Evolutionary conservation across 1,140 invertebrate species (phyloP).

Genomic region (Drosophila lini): DNA sequence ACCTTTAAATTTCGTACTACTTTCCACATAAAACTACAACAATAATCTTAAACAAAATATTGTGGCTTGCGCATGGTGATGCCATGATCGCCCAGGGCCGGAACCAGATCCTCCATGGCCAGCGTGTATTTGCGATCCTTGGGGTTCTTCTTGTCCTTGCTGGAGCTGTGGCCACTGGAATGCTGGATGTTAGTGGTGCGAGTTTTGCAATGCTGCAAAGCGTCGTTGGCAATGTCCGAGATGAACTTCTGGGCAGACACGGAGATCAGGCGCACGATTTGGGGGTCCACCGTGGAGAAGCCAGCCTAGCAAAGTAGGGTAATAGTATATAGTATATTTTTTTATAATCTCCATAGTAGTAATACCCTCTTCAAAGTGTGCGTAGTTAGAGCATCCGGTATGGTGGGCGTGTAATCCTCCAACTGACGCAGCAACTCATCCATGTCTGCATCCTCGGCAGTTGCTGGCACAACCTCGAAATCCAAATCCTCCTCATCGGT

Average conservation of each 20-base stretch:
- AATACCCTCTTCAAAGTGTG: constrained; percentile 89
- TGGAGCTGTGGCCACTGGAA: constrained; percentile 78
- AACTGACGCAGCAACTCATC: constrained; percentile 87
- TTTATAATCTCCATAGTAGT: too few species aligned
- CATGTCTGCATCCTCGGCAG: constrained; percentile 53
- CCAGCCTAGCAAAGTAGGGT: constrained; percentile 86
- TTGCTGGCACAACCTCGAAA: constrained; percentile 52
- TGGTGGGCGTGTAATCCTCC: constrained; percentile 90
- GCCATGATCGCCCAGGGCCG: constrained; percentile 97
- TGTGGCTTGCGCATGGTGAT: constrained; percentile 97
- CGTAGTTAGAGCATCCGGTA: constrained; percentile 89
- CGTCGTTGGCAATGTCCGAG: constrained; percentile 98
- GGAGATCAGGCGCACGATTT: constrained; percentile 94
- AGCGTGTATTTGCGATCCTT: constrained; percentile 96
- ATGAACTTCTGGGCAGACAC: constrained; percentile 98
- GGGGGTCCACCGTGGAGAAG: constrained; percentile 94
- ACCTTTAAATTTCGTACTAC: not conserved
- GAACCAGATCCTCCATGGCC: constrained; percentile 97
- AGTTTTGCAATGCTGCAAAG: constrained; percentile 97
- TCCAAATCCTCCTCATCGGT: constrained; percentile 59
- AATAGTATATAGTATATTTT: not conserved
- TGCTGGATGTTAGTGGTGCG: constrained; percentile 89
- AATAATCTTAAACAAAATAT: constrained; percentile 86
- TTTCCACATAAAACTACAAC: not conserved
- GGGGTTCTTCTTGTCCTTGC: constrained; percentile 76